These are phyloP conservation scores for Onychomys torridus DNA, from an alignment of 2,797 vertebrate genomes.

Conservation along the genomic window DNA sequence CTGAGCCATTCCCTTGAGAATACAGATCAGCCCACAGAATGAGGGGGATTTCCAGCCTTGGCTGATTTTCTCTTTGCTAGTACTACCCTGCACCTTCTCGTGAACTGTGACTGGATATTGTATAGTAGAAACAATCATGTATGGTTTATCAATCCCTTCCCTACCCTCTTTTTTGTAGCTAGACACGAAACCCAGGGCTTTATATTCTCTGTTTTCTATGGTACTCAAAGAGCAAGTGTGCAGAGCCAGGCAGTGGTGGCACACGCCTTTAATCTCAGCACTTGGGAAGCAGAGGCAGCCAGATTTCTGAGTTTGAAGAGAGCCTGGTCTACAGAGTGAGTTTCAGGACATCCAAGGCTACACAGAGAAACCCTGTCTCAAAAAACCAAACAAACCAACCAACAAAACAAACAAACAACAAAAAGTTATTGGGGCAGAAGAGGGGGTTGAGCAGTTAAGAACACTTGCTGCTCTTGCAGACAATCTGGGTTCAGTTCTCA, in stretches of 20 bases:
- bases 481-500: neutral
- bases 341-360: neutral
- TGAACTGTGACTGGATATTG: neutral
- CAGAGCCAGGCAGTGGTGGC: neutral
- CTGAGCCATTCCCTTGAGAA: conserved; percentile 84
- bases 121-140: too few species aligned
- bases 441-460: neutral
- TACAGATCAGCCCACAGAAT: neutral
- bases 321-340: neutral
- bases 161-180: neutral
- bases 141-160: neutral
- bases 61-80: too few species aligned
- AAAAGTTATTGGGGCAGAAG: neutral
- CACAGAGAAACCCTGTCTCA: neutral
- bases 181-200: neutral
- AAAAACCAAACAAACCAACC: neutral
- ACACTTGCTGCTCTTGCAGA: neutral
- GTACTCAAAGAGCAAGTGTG: neutral
- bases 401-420: neutral
- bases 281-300: neutral
- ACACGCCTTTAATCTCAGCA: neutral
- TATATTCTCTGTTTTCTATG: neutral
- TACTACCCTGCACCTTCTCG: neutral
- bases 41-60: neutral
- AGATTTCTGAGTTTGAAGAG: neutral